These are phyloP conservation scores for Valencia hispanica DNA, from an alignment of 2,797 vertebrate species.

Conservation along the genomic window DNA sequence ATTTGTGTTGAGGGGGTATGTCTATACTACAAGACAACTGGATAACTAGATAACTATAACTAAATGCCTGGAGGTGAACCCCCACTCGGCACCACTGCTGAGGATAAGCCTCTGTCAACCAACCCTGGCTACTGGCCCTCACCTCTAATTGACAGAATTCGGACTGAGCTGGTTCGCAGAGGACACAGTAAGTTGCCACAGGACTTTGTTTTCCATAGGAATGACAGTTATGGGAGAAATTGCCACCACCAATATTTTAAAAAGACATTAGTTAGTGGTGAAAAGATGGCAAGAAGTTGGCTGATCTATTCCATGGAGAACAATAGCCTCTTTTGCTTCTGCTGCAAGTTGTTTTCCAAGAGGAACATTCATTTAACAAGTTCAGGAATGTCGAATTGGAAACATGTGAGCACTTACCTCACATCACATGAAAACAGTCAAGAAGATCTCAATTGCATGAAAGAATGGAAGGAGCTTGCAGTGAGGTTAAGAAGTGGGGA, in stretches of 20 bases:
- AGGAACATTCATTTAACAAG: neutral
- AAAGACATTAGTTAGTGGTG: conserved; percentile 17
- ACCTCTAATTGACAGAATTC: neutral
- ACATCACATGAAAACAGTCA: conserved; percentile 11
- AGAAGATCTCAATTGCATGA: conserved; percentile 13
- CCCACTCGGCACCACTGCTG: conserved; percentile 1
- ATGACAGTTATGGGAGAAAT: conserved; percentile 16
- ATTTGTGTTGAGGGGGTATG: too few species aligned
- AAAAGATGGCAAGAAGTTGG: neutral
- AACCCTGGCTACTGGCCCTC: conserved; percentile 1
- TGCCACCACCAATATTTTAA: conserved; percentile 23
- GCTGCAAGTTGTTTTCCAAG: neutral
- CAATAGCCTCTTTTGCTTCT: neutral
- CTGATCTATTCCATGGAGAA: neutral
- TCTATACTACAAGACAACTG: too few species aligned
- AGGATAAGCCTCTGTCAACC: neutral
- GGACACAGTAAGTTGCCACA: conserved; percentile 3
- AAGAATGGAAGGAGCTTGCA: conserved; percentile 40
- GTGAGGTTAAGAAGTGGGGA: conserved; percentile 28
- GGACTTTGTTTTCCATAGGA: conserved; percentile 8
- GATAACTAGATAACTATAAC: too few species aligned
- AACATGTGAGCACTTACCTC: neutral
- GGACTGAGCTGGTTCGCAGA: conserved; percentile 2
- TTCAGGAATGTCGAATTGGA: neutral
- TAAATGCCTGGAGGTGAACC: conserved; percentile 7